Evolutionary conservation across 2,113 vertebrate species (phyloP).

Genomic region (Physeter macrocephalus): DNA sequence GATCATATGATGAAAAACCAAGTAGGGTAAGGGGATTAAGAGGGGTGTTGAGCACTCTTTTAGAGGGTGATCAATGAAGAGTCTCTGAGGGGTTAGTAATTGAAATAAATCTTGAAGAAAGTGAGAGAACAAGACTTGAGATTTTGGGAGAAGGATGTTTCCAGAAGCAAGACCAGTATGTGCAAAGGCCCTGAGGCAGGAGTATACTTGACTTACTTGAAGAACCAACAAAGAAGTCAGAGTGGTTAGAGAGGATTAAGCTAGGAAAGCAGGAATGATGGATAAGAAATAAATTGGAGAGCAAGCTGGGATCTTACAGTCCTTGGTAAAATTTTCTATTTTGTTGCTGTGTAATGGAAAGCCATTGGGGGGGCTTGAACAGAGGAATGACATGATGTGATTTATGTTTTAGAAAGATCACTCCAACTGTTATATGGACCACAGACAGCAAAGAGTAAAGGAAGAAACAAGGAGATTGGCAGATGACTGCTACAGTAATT

Average conservation of each 20-base stretch:
- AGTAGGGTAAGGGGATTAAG: background rate
- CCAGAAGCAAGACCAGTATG: background rate
- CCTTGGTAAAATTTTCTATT: background rate
- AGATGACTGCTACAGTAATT: background rate
- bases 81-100: background rate
- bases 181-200: background rate
- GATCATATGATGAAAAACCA: background rate
- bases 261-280: background rate
- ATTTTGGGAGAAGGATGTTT: background rate
- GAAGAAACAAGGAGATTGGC: background rate
- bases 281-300: background rate
- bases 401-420: background rate
- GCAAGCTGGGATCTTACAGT: background rate
- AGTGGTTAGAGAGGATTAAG: background rate
- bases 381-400: background rate
- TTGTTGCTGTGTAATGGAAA: background rate
- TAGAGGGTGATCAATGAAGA: background rate
- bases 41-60: background rate
- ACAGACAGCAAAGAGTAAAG: background rate
- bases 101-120: background rate
- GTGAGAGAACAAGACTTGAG: background rate
- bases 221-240: background rate
- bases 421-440: background rate
- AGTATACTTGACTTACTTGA: background rate
- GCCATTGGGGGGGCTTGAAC: background rate